These are phyloP conservation scores for Tretioscincus oriximinensis DNA, from an alignment of 2,113 vertebrate genomes.

Conservation along the genomic window DNA sequence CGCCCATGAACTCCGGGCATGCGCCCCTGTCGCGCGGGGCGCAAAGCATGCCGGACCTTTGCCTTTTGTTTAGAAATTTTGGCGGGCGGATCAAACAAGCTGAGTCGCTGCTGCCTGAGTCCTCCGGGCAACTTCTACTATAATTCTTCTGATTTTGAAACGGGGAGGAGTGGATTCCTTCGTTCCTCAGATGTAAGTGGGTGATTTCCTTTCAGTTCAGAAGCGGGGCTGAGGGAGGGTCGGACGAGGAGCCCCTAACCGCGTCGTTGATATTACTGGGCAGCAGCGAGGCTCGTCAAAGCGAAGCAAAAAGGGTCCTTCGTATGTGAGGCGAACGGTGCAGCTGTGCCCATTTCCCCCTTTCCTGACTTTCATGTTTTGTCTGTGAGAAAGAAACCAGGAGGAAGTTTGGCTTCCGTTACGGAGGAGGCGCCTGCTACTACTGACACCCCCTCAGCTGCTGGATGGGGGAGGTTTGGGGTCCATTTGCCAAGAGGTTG, in stretches of 20 bases:
- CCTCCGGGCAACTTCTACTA: neutral
- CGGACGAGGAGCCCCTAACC: too few relatives aligned
- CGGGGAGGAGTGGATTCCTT: neutral
- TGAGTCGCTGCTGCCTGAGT: too few relatives aligned
- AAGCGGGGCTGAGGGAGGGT: too few relatives aligned
- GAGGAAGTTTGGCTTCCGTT: neutral
- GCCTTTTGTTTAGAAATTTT: neutral
- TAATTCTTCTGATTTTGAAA: too few relatives aligned
- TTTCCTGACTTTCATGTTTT: neutral
- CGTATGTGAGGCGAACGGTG: too few relatives aligned
- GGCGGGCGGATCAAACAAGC: neutral
- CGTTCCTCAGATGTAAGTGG: neutral
- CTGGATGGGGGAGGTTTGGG: too few relatives aligned
- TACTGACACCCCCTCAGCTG: neutral
- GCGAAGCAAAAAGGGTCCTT: too few relatives aligned
- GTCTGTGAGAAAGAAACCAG: neutral
- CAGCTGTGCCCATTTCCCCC: neutral
- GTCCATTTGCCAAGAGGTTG: too few relatives aligned
- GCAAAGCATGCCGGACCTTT: neutral
- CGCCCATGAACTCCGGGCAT: too few relatives aligned
- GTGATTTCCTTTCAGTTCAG: too few relatives aligned
- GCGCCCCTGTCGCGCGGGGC: neutral
- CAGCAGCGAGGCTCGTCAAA: too few relatives aligned
- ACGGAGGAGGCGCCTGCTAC: neutral
- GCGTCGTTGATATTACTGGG: too few relatives aligned